phyloP scores from a whole-genome alignment of 2,888 invertebrate species.

The Habroteleia sp. region DNA sequence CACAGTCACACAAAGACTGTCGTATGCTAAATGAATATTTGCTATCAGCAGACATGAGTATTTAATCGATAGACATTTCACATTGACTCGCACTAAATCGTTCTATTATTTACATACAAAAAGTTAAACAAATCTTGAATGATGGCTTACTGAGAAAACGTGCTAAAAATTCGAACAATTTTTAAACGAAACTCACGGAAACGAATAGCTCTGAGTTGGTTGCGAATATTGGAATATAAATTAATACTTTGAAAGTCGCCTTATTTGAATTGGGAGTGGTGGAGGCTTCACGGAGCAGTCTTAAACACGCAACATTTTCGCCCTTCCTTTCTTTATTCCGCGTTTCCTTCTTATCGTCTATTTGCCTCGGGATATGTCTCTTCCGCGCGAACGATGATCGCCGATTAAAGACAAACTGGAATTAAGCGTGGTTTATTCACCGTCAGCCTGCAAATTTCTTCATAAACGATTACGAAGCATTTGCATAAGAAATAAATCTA shows the following conservation, averaged over 20 bases:
- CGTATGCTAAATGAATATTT: no score
- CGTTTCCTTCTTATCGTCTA: constrained; percentile 15
- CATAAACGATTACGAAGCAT: constrained; percentile 35
- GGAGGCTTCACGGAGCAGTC: constrained; percentile 53
- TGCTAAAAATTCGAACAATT: no score
- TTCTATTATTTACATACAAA: no score
- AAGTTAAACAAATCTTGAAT: no score
- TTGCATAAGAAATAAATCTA: constrained; percentile 54
- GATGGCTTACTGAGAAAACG: no score
- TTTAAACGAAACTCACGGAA: constrained; percentile 4
- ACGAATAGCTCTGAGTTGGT: not conserved
- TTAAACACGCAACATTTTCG: constrained; percentile 25
- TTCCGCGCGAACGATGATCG: constrained; percentile 45
- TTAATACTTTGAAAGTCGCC: constrained; percentile 49
- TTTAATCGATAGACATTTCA: no score
- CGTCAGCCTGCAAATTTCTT: constrained; percentile 37
- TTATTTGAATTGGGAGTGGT: constrained; percentile 76
- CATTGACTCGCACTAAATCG: no score
- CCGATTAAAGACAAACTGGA: constrained; percentile 55
- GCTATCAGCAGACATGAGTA: no score
- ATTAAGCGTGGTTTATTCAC: constrained; percentile 51
- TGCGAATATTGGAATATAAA: constrained; percentile 44
- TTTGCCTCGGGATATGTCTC: constrained; percentile 51
- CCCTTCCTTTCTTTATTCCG: constrained; percentile 27
- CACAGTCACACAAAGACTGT: no score